A percentile compares a stretch with the other conserved stretches of the same genome.
These are phyloP conservation scores for Endomychus coccineus DNA, from an alignment of 2,888 invertebrate species.

Conservation along the genomic window DNA sequence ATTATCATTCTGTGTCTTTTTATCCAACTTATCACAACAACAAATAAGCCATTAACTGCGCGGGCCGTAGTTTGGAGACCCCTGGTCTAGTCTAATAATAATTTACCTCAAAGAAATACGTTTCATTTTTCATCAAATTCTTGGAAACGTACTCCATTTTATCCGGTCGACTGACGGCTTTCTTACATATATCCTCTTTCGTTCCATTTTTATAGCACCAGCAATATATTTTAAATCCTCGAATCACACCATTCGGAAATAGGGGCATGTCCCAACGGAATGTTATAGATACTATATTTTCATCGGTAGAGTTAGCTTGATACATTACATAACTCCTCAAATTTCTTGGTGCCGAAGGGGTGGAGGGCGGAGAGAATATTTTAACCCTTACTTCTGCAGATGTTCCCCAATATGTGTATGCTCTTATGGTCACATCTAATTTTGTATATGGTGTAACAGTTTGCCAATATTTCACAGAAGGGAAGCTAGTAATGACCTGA, in stretches of 20 bases:
- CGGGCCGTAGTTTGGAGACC: too few relatives aligned
- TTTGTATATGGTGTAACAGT: slow-evolving; percentile 60
- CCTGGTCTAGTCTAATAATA: too few relatives aligned
- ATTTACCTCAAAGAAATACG: slow-evolving; percentile 61
- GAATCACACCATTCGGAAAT: slow-evolving; percentile 65
- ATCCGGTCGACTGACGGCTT: slow-evolving; percentile 45
- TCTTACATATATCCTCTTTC: slow-evolving; percentile 48
- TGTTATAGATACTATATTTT: slow-evolving; percentile 40
- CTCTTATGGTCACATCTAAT: slow-evolving; percentile 66
- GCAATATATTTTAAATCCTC: slow-evolving; percentile 65
- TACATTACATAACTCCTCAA: slow-evolving; percentile 67
- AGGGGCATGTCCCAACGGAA: slow-evolving; percentile 77
- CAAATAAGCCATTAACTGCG: too few relatives aligned
- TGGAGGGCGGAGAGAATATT: slow-evolving; percentile 72
- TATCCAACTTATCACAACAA: too few relatives aligned
- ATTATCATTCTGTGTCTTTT: too few relatives aligned
- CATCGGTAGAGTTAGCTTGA: slow-evolving; percentile 31
- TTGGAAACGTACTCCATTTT: slow-evolving; percentile 53
- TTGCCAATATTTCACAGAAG: slow-evolving; percentile 49
- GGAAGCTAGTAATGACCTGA: slow-evolving; percentile 49
- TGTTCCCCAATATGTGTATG: slow-evolving; percentile 80
- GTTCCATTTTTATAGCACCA: slow-evolving; percentile 50
- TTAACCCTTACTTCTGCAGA: slow-evolving; percentile 55
- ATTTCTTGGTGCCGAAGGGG: slow-evolving; percentile 66
- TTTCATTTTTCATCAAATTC: slow-evolving; percentile 52